Evolutionary conservation across 2,113 vertebrate species (phyloP).

Genomic region (Forbesichthys agassizii): DNA sequence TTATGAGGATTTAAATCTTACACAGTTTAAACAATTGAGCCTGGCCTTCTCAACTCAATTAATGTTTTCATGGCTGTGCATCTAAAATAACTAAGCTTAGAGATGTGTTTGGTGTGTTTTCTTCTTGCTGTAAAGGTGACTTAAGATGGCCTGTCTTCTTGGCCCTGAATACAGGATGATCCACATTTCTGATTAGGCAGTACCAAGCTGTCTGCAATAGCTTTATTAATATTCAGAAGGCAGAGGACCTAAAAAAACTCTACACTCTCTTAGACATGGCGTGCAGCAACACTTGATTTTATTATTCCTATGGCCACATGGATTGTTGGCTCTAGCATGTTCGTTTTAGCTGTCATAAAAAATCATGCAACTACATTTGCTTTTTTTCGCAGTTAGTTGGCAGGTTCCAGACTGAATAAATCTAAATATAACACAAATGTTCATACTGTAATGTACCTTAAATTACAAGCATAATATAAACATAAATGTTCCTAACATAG

Average conservation of each 20-base stretch:
- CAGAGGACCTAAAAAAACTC: conserved; percentile 44
- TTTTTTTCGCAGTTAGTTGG: neutral
- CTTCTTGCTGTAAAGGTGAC: conserved; percentile 63
- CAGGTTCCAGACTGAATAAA: no score
- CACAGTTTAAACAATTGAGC: conserved; percentile 67
- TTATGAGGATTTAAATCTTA: conserved; percentile 74
- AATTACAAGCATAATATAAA: no score
- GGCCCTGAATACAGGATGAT: conserved; percentile 51
- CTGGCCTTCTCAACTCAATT: conserved; percentile 63
- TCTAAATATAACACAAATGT: no score
- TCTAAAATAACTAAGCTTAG: conserved; percentile 44
- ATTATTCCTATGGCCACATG: conserved; percentile 23
- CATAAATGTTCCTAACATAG: no score
- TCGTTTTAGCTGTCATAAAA: neutral
- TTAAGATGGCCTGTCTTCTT: conserved; percentile 29
- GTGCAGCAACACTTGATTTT: conserved; percentile 8
- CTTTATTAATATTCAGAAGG: conserved; percentile 56
- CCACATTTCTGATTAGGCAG: conserved; percentile 47
- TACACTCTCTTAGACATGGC: conserved; percentile 21
- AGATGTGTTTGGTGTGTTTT: conserved; percentile 47
- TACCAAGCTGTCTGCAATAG: conserved; percentile 40
- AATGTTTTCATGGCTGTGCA: conserved; percentile 54
- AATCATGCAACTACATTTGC: conserved; percentile 15
- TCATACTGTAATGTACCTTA: no score
- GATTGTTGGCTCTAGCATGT: neutral